Evolutionary conservation across 1,140 invertebrate genomes (phyloP).

Genomic region (Anastrepha ludens): DNA sequence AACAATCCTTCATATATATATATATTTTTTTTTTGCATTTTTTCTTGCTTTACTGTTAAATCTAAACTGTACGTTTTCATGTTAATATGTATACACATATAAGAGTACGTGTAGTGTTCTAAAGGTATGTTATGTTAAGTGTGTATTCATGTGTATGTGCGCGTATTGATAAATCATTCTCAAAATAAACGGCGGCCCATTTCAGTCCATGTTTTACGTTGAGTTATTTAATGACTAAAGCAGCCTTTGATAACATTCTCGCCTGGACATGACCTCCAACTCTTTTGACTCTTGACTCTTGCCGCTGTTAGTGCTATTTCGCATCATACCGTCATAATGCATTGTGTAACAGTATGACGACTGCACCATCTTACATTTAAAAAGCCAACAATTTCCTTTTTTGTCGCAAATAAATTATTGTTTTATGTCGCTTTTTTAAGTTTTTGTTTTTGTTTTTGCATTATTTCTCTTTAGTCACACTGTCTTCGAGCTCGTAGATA

Average conservation of each 20-base stretch:
- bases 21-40: neutral
- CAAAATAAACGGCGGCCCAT: conserved; percentile 23
- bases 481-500: conserved; percentile 34
- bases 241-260: conserved; percentile 16
- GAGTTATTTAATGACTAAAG: conserved; percentile 32
- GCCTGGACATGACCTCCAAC: neutral
- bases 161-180: conserved; percentile 50
- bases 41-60: neutral
- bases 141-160: conserved; percentile 48
- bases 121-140: conserved; percentile 44
- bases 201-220: conserved; percentile 32
- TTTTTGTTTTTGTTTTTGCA: neutral
- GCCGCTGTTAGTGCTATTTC: conserved; percentile 26
- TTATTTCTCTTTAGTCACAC: neutral
- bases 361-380: neutral
- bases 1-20: neutral
- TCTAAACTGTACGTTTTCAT: conserved; percentile 44
- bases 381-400: conserved; percentile 27
- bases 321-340: neutral
- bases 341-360: conserved; percentile 1
- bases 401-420: conserved; percentile 52
- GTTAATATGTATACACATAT: conserved; percentile 37
- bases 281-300: neutral
- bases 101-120: conserved; percentile 17
- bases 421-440: conserved; percentile 47